Evolutionary conservation across 37 sponge, comb jelly and placozoan species (phyloP).

Genomic region (Cliona cf. orientalis): DNA sequence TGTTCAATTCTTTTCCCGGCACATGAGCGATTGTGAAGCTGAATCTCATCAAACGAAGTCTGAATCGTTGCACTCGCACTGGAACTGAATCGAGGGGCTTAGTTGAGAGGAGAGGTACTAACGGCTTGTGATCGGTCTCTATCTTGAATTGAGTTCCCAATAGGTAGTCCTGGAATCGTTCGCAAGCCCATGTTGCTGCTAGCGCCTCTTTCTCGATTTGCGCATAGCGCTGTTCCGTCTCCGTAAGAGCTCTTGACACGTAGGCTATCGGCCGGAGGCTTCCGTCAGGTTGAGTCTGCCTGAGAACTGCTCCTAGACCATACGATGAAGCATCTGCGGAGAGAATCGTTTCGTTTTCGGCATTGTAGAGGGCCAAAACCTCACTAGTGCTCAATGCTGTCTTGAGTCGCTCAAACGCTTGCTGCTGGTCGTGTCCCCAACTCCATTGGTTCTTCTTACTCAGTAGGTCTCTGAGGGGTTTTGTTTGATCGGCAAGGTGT

Average conservation of each 20-base stretch:
- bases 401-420: conserved; percentile 12
- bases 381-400: conserved; percentile 7
- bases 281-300: conserved; percentile 34
- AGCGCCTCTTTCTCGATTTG: conserved; percentile 36
- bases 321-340: conserved; percentile 25
- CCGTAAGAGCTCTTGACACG: conserved; percentile 8
- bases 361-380: conserved; percentile 18
- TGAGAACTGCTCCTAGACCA: too few species aligned
- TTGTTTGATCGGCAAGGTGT: not conserved
- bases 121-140: too few species aligned
- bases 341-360: not conserved
- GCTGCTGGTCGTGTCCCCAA: conserved; percentile 7
- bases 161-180: too few species aligned
- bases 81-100: too few species aligned
- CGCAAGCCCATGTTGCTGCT: too few species aligned
- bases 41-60: too few species aligned
- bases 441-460: conserved; percentile 1
- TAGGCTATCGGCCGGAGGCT: conserved; percentile 14
- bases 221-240: conserved; percentile 12
- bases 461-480: conserved; percentile 20
- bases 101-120: too few species aligned
- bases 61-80: too few species aligned
- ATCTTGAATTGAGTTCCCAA: too few species aligned
- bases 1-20: too few species aligned
- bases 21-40: too few species aligned